These are phyloP conservation scores for Lysiphlebus fabarum DNA, from an alignment of 1,140 invertebrate species.

Conservation along the genomic window DNA sequence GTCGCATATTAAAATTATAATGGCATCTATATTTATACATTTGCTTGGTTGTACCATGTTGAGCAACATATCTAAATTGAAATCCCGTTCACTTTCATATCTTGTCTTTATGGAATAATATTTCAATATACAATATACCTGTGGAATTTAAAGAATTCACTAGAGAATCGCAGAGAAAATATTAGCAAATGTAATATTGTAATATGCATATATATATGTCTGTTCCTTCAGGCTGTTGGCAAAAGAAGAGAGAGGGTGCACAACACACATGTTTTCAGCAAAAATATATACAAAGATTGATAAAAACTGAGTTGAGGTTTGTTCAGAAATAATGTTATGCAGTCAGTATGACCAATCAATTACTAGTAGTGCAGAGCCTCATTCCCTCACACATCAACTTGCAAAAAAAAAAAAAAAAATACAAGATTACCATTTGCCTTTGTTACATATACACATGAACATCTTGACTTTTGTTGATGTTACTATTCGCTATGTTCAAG, in stretches of 20 bases:
- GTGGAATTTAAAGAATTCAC: slow-evolving; percentile 10
- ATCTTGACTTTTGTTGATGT: slow-evolving; percentile 11
- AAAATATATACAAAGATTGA: background rate
- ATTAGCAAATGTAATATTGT: background rate
- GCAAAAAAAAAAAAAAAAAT: slow-evolving; percentile 36
- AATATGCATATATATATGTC: too few relatives aligned
- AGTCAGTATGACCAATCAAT: slow-evolving; percentile 47
- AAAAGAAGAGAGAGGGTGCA: background rate
- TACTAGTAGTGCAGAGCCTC: slow-evolving; percentile 43
- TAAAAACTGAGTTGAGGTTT: slow-evolving; percentile 2
- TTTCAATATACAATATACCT: slow-evolving; percentile 15
- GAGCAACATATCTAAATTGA: slow-evolving; percentile 8
- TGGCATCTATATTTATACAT: too few relatives aligned
- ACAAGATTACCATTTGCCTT: slow-evolving; percentile 40
- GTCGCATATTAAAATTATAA: too few relatives aligned
- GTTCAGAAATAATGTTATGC: too few relatives aligned
- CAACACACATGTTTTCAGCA: background rate
- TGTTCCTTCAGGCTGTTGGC: background rate
- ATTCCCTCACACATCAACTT: slow-evolving; percentile 33
- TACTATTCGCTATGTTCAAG: slow-evolving; percentile 9
- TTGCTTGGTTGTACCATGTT: background rate
- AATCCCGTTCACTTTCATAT: slow-evolving; percentile 15
- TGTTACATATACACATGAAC: slow-evolving; percentile 26
- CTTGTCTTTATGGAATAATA: slow-evolving; percentile 12
- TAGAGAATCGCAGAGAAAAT: slow-evolving; percentile 8